These are phyloP conservation scores for Micromys minutus DNA, from an alignment of 2,113 vertebrate genomes.

Conservation along the genomic window DNA sequence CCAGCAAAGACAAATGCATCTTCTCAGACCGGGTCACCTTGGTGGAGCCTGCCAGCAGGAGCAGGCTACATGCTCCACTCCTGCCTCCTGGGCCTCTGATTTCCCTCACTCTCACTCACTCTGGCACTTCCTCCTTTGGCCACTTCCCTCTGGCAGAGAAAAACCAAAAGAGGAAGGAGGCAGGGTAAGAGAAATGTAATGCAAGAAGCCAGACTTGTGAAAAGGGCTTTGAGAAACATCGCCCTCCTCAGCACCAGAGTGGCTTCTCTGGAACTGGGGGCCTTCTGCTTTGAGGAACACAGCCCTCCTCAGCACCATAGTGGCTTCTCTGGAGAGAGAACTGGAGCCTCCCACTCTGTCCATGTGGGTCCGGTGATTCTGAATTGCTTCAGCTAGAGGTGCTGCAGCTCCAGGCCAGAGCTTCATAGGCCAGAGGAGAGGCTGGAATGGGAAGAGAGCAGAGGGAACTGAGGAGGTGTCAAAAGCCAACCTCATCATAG, in stretches of 20 bases:
- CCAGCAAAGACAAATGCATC: conserved; percentile 15
- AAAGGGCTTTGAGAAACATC: conserved; percentile 43
- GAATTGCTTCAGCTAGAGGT: neutral
- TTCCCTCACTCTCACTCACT: neutral
- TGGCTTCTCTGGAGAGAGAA: neutral
- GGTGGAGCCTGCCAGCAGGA: rapidly evolving
- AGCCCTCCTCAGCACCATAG: rapidly evolving
- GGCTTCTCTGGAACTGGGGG: neutral
- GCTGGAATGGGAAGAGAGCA: neutral
- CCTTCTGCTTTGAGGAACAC: conserved; percentile 50
- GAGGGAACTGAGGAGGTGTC: neutral
- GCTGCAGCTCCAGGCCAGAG: neutral
- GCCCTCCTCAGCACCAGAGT: rapidly evolving
- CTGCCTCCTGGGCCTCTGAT: neutral
- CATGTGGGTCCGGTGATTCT: too few species aligned
- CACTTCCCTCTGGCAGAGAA: conserved; percentile 24
- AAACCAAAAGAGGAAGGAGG: conserved; percentile 72
- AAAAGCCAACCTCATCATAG: neutral
- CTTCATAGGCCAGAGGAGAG: neutral
- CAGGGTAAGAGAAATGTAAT: neutral
- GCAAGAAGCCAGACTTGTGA: neutral
- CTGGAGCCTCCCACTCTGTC: neutral
- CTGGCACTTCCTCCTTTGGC: conserved; percentile 50
- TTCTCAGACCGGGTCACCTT: rapidly evolving
- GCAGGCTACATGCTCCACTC: rapidly evolving